Percentiles rank a stretch among this genome's conserved stretches.
These are phyloP conservation scores for Andrena camellia DNA, from an alignment of 2,888 invertebrate species.

Conservation along the genomic window DNA sequence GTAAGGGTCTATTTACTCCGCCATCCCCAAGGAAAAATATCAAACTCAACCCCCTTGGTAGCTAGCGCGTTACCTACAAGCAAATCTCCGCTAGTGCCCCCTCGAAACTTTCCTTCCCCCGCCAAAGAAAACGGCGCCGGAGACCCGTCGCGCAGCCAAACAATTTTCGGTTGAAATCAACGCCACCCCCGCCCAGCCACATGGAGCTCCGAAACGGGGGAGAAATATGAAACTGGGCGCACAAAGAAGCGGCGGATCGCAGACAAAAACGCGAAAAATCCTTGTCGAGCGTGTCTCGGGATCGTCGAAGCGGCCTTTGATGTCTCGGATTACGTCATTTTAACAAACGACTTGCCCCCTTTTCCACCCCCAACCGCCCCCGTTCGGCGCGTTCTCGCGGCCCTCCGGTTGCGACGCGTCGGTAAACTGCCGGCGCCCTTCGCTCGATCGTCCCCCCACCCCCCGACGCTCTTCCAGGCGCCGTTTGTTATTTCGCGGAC, in stretches of 20 bases:
- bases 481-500: slow-evolving; percentile 63
- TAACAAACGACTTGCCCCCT: slow-evolving; percentile 63
- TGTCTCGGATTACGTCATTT: slow-evolving; percentile 62
- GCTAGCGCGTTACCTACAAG: too few species aligned
- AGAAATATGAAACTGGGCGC: slow-evolving; percentile 43
- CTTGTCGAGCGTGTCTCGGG: slow-evolving; percentile 32
- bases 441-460: slow-evolving; percentile 7
- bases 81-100: not conserved
- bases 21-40: not conserved
- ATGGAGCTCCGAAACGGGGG: not conserved
- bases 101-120: not conserved
- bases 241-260: slow-evolving; percentile 18
- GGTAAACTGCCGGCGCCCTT: slow-evolving; percentile 48
- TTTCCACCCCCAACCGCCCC: not conserved
- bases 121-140: not conserved
- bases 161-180: slow-evolving; percentile 13
- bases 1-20: too few species aligned
- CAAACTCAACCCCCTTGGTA: not conserved
- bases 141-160: not conserved
- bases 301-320: slow-evolving; percentile 60
- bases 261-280: slow-evolving; percentile 32
- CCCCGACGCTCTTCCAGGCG: not conserved
- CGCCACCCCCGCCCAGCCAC: not conserved
- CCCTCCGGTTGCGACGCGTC: slow-evolving; percentile 30
- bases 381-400: slow-evolving; percentile 31